Conservation (phyloP, 23 tunicate genomes). For the Halocynthia aurantium region DNA sequence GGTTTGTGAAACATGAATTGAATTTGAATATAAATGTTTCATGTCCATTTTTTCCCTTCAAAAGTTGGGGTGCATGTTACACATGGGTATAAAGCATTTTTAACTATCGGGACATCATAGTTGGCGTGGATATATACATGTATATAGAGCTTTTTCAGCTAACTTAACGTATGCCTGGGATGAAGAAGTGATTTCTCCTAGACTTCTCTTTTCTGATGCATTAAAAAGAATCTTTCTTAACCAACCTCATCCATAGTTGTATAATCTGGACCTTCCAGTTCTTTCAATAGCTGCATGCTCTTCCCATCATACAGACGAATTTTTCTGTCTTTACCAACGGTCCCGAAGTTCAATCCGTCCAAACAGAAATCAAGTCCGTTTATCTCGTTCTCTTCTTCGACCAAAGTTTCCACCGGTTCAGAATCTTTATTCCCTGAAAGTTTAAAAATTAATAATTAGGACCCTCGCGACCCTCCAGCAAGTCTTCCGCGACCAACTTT, state of each 20-base stretch:
- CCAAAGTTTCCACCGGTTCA: constrained; percentile 21
- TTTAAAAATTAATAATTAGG: too few relatives aligned
- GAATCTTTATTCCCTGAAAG: not conserved
- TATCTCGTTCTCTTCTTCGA: constrained; percentile 62
- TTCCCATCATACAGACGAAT: constrained; percentile 60
- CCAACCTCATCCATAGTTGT: constrained; percentile 49
- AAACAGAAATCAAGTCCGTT: constrained; percentile 55
- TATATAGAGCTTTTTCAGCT: not conserved
- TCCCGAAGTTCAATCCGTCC: constrained; percentile 57
- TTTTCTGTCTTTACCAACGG: constrained; percentile 72
- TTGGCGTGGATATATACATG: not conserved
- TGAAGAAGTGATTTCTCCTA: not conserved
- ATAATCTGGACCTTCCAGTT: constrained; percentile 48
- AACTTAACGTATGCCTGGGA: not conserved
- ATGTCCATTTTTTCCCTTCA: too few relatives aligned
- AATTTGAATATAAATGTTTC: too few relatives aligned
- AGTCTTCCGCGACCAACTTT: too few relatives aligned
- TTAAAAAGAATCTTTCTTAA: not conserved
- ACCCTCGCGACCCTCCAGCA: too few relatives aligned
- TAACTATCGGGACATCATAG: not conserved
- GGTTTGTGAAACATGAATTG: too few relatives aligned
- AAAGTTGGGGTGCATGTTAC: too few relatives aligned
- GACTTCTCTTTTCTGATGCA: not conserved
- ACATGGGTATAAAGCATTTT: not conserved
- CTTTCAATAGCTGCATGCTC: constrained; percentile 25